These are phyloP conservation scores for Cacatua alba DNA, from an alignment of 2,113 vertebrate genomes.

Conservation along the genomic window DNA sequence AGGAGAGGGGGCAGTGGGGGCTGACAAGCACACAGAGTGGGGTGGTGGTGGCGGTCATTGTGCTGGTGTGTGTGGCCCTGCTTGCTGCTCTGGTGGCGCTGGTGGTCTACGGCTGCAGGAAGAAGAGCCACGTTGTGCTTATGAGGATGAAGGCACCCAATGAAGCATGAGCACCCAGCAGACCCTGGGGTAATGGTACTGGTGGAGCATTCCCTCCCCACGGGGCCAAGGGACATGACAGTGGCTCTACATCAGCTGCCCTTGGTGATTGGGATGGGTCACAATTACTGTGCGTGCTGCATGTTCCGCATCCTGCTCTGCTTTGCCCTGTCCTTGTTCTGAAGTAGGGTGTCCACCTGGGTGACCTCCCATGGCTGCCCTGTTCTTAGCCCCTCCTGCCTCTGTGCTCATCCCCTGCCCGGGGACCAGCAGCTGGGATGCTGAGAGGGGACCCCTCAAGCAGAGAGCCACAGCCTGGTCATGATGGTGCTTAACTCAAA, in stretches of 20 bases:
- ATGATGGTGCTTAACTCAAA: not conserved
- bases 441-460: not conserved
- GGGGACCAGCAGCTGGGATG: not conserved
- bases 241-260: not conserved
- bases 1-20: constrained; percentile 18
- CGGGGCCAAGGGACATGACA: not conserved
- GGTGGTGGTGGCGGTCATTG: constrained; percentile 72
- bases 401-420: not conserved
- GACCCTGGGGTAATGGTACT: not conserved
- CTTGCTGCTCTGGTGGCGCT: constrained; percentile 66
- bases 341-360: not conserved
- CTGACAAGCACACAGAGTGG: constrained; percentile 67
- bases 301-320: not conserved
- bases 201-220: not conserved
- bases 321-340: not conserved
- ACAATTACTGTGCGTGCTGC: not conserved
- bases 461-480: not conserved
- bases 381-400: not conserved
- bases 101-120: constrained; percentile 70
- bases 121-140: constrained; percentile 61
- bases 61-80: constrained; percentile 72
- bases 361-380: not conserved
- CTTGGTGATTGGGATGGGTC: not conserved
- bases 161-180: not conserved
- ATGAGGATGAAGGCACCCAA: constrained; percentile 76